Base-by-base conservation (phyloP, 2,888 invertebrate species). In the Tachina grossa region DNA sequence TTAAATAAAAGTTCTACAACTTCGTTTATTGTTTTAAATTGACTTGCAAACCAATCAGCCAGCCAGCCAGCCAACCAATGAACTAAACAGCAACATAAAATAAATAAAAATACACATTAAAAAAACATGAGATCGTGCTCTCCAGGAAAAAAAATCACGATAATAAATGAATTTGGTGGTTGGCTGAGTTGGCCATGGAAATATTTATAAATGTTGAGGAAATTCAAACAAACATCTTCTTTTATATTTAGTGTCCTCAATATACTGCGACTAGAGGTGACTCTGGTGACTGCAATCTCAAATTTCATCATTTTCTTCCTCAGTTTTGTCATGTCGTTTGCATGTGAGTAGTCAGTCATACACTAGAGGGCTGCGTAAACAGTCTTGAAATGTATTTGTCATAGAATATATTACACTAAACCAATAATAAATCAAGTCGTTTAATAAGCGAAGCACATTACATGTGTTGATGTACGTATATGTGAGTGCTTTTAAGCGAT, bases 1-100 rank as follows among this genome's bases (percentile, higher is more conserved):
- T 91, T 89, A 88, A 89, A 90, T 90, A 90, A 90, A 90, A 90
- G 90, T 90, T 89, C 89, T 90, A 90, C 90, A 90, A 89, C 90
- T 90, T 90, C 90, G 88, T 90, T 91, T 90, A 90, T 91, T 90
- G 89, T 90, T 90, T 90, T 89, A 88, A 87, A 85, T 85, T 80
- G 72, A 75, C 71, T 75, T 49, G 53, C 51, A 43, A 66, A 43
- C 45, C 16, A 66, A 16, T 6, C 47, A 59, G 13, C 47, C 49
- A 66, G 16, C 61, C 22, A 66, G 4, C 9, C 55, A 19, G 9
- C 22, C 55, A 31, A 6, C 57, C 59, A 47, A 9, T 47, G 65
- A 65, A 59, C 68, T 68, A 77, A 59, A 59, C 78, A 55, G 55
- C 47, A 63, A 72, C 51, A 72, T 75, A 45, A 81, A 81, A 75